Evolutionary conservation across 92 coral and sea anemone species (phyloP), one percentile per base, ranked within the genome.

Genomic region (Epizoanthus scotinus): DNA sequence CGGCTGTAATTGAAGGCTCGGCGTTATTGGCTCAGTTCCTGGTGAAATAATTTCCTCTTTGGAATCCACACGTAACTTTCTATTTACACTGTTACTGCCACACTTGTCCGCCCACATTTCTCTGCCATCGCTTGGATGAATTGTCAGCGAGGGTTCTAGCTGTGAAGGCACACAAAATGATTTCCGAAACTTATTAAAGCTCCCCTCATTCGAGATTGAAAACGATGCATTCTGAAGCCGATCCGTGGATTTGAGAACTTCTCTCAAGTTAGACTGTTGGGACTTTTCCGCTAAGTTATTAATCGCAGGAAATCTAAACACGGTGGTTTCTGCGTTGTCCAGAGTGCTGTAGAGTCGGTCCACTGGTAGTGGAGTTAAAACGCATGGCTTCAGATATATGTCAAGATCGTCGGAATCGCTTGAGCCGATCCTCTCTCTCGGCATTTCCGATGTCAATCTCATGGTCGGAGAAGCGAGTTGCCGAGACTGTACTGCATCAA

Each of bases 281-380:
- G 47, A 7, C 2, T 57, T 75, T 40, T 75, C 81, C 17, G 8
- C 68, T 10, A 34, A 63, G 63, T 3, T 20, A 75, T 3, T 20
- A 75, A 63, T 25, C 44, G 70, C 38, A 19, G 92, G 92, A 67
- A 91, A 91, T 21, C 64, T 88, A 49, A 91, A 91, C 6, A 91
- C 78, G 0, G 65, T 62, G 17, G 82, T 85, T 4, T 85, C 74
- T 60, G 87, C 93, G 18, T 72, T 84, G 59, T 61, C 82, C 34
- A 91, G 82, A 3, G 96, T 91, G 21, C 96, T 91, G 71, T 91
- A 91, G 25, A 91, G 72, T 50, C 91, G 83, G 36, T 91, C 96
- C 13, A 91, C 91, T 53, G 89, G 90, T 2, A 90, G 87, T 0
- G 96, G 96, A 0, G 96, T 91, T 14, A 91, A 56, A 28, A 87